Conservation (phyloP, 2,797 vertebrate genomes). For the Xerus rutilus region DNA sequence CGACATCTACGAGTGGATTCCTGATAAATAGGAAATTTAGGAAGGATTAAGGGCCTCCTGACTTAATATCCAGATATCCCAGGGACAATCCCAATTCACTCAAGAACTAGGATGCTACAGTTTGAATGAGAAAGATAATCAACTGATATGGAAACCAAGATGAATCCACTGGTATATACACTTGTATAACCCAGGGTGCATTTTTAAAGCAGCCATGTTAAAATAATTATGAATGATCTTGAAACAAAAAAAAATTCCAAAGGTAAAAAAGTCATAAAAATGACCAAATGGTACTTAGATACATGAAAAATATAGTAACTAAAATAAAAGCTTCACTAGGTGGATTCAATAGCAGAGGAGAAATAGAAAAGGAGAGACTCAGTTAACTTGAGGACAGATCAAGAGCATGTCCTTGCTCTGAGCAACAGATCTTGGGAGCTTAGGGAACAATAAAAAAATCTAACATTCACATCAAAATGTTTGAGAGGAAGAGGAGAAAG, state of each 20-base stretch:
- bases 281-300: background rate
- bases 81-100: background rate
- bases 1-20: background rate
- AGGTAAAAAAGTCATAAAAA: background rate
- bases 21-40: background rate
- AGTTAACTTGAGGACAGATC: background rate
- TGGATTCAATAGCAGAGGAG: background rate
- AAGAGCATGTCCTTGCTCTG: background rate
- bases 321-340: background rate
- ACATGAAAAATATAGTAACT: background rate
- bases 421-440: background rate
- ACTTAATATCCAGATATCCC: background rate
- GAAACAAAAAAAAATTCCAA: background rate
- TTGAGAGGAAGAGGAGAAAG: background rate
- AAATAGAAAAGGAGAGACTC: background rate
- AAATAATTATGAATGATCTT: background rate
- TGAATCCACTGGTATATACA: background rate
- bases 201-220: background rate
- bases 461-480: background rate
- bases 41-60: background rate
- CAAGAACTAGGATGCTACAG: background rate
- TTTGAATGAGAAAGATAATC: background rate
- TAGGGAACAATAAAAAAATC: background rate
- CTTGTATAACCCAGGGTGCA: background rate
- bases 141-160: background rate